Evolutionary conservation across 2,888 invertebrate genomes (phyloP), one percentile per base, ranked within the genome.

Genomic region (Rhagophthalmus giganteus): DNA sequence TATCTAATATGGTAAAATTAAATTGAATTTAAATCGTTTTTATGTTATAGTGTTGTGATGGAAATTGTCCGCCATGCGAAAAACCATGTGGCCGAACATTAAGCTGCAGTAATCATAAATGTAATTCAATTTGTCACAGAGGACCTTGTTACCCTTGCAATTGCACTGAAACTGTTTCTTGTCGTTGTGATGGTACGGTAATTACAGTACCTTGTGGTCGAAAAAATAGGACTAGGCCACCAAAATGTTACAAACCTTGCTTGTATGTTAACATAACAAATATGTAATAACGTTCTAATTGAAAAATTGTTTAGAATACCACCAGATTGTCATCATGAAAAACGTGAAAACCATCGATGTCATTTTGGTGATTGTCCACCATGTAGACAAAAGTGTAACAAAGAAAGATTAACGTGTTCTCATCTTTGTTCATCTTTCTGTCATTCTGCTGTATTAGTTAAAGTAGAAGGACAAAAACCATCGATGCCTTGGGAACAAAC

Each of bases 101-200:
- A 5, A 85, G 85, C 15, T 96, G 96, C 72, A 86, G 88, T 8
- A 88, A 90, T 51, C 96, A 96, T 73, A 93, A 91, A 71, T 94
- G 93, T 66, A 75, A 79, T 2, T 87, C 85, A 32, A 79, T 87
- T 5, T 93, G 93, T 69, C 93, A 94, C 66, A 81, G 80, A 57
- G 90, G 92, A 0, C 86, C 86, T 0, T 94, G 94, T 69, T 93
- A 90, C 72, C 93, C 93, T 0, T 94, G 93, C 63, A 83, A 82
- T 1, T 73, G 83, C 45, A 87, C 85, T 0, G 86, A 81, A 2
- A 84, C 84, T 58, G 80, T 86, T 1, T 79, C 86, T 10, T 97
- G 96, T 67, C 81, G 84, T 45, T 97, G 96, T 72, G 90, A 92
- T 32, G 79, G 78, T 49, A 91, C 90, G 1, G 82, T 81, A 31